phyloP scores from a whole-genome alignment of 2,113 vertebrate species.

The Orcinus orca region DNA sequence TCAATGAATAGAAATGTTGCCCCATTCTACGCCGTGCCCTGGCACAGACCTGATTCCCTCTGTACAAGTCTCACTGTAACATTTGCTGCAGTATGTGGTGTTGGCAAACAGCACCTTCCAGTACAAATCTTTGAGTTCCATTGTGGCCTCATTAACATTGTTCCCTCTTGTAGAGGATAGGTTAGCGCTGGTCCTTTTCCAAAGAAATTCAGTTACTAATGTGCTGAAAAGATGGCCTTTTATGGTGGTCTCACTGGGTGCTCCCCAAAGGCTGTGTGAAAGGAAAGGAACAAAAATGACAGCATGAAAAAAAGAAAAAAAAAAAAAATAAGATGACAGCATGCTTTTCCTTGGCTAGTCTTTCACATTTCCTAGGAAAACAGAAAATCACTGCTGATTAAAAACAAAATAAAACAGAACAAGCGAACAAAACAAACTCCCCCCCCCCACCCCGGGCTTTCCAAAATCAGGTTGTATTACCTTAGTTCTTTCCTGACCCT shows the following conservation, averaged over 20 bases:
- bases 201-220: constrained; percentile 41
- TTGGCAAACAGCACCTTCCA: constrained; percentile 64
- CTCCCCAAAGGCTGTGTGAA: constrained; percentile 24
- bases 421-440: background rate
- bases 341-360: background rate
- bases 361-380: constrained; percentile 52
- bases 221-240: constrained; percentile 57
- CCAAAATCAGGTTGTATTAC: background rate
- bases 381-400: constrained; percentile 29
- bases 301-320: background rate
- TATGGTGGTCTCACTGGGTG: background rate
- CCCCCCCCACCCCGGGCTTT: background rate
- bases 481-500: background rate
- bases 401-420: background rate
- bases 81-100: constrained; percentile 23
- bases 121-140: constrained; percentile 17
- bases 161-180: constrained; percentile 23
- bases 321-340: constrained; percentile 8
- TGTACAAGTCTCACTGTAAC: constrained; percentile 24
- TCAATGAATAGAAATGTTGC: constrained; percentile 54
- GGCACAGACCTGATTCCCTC: constrained; percentile 30
- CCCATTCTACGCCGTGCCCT: constrained; percentile 26
- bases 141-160: constrained; percentile 51
- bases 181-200: constrained; percentile 45
- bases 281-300: constrained; percentile 25